These are phyloP conservation scores for Heliconius hermathena DNA, from an alignment of 1,140 invertebrate genomes.

Conservation along the genomic window DNA sequence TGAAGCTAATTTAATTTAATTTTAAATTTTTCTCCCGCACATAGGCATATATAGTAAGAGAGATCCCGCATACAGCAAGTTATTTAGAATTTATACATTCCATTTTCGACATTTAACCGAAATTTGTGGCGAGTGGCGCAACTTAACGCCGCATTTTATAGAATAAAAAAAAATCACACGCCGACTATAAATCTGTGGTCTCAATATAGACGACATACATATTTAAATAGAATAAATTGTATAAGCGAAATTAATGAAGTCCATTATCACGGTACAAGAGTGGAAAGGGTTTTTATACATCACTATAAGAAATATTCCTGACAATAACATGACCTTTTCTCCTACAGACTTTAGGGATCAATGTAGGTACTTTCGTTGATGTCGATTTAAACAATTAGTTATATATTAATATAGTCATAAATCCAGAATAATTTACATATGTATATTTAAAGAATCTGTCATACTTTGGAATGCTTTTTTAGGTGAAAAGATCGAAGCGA, in stretches of 20 bases:
- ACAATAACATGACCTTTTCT: constrained; percentile 66
- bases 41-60: no score
- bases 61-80: no score
- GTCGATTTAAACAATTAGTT: not conserved
- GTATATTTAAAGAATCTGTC: no score
- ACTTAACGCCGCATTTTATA: not conserved
- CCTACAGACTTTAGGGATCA: constrained; percentile 53
- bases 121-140: not conserved
- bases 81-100: not conserved
- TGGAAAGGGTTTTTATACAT: constrained; percentile 46
- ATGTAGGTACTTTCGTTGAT: constrained; percentile 38
- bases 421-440: no score
- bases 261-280: constrained; percentile 31
- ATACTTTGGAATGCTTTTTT: no score
- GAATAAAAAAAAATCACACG: no score
- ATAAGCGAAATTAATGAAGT: constrained; percentile 37
- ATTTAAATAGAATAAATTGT: constrained; percentile 18
- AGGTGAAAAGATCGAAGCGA: no score
- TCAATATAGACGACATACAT: not conserved
- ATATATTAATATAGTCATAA: no score
- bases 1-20: no score
- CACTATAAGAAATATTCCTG: constrained; percentile 61
- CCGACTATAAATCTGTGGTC: no score
- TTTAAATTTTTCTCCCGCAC: no score
- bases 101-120: not conserved